Conservation (phyloP, 2,888 invertebrate genomes). For the Drosophila yooni region DNA sequence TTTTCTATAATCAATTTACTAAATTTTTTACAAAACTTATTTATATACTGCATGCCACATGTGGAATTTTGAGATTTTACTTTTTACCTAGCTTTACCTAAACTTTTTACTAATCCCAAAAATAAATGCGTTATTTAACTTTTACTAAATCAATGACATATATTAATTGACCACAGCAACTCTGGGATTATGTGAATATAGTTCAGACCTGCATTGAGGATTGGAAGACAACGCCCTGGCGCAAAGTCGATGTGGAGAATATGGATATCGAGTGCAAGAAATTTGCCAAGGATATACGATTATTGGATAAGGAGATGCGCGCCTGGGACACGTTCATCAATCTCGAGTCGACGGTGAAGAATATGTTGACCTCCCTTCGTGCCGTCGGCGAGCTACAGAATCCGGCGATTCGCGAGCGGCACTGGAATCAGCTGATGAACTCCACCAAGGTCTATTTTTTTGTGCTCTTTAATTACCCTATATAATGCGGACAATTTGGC, state of each 20-base stretch:
- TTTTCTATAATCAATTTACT: slow-evolving; percentile 56
- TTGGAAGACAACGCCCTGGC: slow-evolving; percentile 99
- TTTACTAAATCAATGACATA: slow-evolving; percentile 11
- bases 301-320: slow-evolving; percentile 98
- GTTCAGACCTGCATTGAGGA: slow-evolving; percentile 96
- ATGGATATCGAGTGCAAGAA: slow-evolving; percentile 99
- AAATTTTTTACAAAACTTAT: slow-evolving; percentile 58
- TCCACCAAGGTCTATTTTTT: slow-evolving; percentile 93
- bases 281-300: slow-evolving; percentile 96
- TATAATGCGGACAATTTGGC: slow-evolving; percentile 46
- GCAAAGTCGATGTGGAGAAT: slow-evolving; percentile 98
- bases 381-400: slow-evolving; percentile 98
- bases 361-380: slow-evolving; percentile 96
- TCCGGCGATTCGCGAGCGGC: slow-evolving; percentile 97
- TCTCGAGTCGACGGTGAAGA: slow-evolving; percentile 96
- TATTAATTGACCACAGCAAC: slow-evolving; percentile 87
- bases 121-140: not conserved
- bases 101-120: slow-evolving; percentile 43
- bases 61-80: slow-evolving; percentile 67
- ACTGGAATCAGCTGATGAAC: slow-evolving; percentile 98
- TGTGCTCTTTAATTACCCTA: slow-evolving; percentile 14
- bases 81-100: slow-evolving; percentile 46
- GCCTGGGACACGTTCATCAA: slow-evolving; percentile 95
- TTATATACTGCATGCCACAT: slow-evolving; percentile 70
- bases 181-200: slow-evolving; percentile 97